A percentile compares a stretch with the other conserved stretches of the same genome.
phyloP scores from a whole-genome alignment of 2,113 vertebrate species.

The Serilophus lunatus region DNA sequence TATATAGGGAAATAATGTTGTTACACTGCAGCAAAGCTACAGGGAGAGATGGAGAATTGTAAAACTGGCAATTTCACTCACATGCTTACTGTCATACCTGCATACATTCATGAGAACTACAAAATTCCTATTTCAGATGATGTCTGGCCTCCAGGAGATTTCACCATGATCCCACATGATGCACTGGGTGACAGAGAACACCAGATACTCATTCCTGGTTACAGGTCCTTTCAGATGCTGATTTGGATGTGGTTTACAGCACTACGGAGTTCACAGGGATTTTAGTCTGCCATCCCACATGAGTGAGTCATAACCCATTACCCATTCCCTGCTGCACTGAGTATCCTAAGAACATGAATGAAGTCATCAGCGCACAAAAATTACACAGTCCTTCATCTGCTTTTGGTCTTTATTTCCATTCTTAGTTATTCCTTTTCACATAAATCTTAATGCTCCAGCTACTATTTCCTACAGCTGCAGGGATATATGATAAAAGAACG shows the following conservation, averaged over 20 bases:
- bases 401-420: neutral
- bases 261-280: neutral
- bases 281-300: neutral
- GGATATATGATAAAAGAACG: neutral
- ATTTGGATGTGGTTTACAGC: neutral
- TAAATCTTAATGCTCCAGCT: neutral
- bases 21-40: neutral
- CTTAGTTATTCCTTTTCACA: neutral
- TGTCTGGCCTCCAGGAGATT: neutral
- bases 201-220: neutral
- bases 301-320: neutral
- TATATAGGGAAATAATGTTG: neutral
- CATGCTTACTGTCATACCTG: rapidly evolving
- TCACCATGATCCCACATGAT: rapidly evolving
- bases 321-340: neutral
- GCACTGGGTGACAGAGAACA: neutral
- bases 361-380: neutral
- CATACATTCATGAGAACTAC: rapidly evolving
- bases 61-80: neutral
- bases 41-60: neutral
- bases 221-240: rapidly evolving
- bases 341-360: neutral
- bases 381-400: neutral
- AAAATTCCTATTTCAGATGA: neutral
- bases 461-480: neutral